Percentiles rank a stretch among this genome's conserved stretches.
Conservation (phyloP, 2,113 vertebrate genomes). For the Pollimyrus isidori region DNA sequence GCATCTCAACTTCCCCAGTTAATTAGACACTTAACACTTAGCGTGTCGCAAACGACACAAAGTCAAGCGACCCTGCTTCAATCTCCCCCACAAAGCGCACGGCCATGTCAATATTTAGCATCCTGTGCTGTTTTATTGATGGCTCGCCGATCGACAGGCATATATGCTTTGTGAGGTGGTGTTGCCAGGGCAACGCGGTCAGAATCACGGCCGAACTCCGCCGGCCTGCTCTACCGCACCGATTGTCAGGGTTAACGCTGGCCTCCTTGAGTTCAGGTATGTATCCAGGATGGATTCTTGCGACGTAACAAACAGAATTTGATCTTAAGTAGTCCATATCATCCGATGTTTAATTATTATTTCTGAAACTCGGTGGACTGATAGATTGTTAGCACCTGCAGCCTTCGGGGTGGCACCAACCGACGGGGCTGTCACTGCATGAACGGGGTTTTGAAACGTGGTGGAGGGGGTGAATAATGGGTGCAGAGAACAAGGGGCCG, state of each 20-base stretch:
- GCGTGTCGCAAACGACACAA: background rate
- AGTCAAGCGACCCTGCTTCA: background rate
- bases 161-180: background rate
- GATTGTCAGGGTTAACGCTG: background rate
- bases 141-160: background rate
- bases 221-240: background rate
- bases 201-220: background rate
- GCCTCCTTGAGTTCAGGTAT: background rate
- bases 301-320: background rate
- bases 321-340: background rate
- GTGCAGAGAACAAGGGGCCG: background rate
- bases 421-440: background rate
- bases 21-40: background rate
- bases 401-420: background rate
- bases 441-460: background rate
- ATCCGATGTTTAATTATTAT: background rate
- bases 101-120: background rate
- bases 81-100: background rate
- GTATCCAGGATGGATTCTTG: background rate
- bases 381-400: background rate
- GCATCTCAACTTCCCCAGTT: background rate
- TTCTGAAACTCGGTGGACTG: background rate
- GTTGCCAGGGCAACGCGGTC: constrained; percentile 5
- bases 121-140: constrained; percentile 6
- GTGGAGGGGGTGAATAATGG: background rate